Evolutionary conservation across 2,797 vertebrate species (phyloP).

Genomic region (Paedocypris micromegethes): DNA sequence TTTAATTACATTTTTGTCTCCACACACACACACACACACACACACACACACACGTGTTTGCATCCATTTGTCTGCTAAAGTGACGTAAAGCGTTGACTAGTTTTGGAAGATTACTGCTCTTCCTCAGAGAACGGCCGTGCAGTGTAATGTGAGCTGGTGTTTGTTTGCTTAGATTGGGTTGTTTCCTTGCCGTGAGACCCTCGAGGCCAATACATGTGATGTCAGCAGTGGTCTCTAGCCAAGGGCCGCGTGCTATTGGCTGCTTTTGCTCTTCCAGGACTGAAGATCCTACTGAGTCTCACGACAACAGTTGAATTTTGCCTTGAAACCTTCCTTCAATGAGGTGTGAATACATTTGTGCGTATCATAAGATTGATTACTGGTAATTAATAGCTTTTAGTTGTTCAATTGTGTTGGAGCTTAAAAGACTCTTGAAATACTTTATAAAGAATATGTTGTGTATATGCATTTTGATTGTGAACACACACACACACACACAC

Average conservation of each 20-base stretch:
- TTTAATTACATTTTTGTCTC: conserved; percentile 21
- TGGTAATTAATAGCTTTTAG: no score
- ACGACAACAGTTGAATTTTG: conserved; percentile 14
- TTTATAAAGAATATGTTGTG: no score
- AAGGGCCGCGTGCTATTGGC: conserved; percentile 33
- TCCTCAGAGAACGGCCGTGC: conserved; percentile 40
- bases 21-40: conserved; percentile 14
- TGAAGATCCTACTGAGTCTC: conserved; percentile 11
- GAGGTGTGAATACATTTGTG: conserved; percentile 5
- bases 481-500: no score
- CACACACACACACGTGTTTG: conserved; percentile 28
- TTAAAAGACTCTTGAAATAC: no score
- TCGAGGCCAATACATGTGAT: conserved; percentile 21
- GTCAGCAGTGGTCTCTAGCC: conserved; percentile 37
- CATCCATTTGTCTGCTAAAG: conserved; percentile 13
- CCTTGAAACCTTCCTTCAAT: conserved; percentile 21
- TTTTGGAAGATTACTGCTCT: conserved; percentile 60
- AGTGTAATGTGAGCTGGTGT: conserved; percentile 30
- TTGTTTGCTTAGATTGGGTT: conserved; percentile 34
- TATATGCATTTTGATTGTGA: no score
- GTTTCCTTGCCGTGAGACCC: conserved; percentile 37
- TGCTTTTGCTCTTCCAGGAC: neutral
- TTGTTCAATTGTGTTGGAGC: no score
- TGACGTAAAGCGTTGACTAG: conserved; percentile 24
- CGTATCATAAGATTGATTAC: no score